A percentile compares a stretch with the other conserved stretches of the same genome.
Conservation (phyloP, 2,888 invertebrate species). For the Ectobius pallidus region DNA sequence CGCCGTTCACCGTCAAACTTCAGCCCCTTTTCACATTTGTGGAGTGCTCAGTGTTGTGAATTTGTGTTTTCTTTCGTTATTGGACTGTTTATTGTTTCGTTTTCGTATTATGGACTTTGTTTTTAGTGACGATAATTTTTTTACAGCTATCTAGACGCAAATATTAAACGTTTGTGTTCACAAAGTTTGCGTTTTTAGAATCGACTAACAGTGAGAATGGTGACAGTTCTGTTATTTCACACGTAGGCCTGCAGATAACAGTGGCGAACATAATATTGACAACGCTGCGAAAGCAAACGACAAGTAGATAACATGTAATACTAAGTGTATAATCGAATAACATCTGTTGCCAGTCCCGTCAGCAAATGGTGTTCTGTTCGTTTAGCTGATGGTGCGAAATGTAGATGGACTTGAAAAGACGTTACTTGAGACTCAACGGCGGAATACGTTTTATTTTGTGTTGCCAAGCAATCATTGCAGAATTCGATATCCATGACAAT, state of each 20-base stretch:
- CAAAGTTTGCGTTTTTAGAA: no score
- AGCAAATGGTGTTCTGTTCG: not conserved
- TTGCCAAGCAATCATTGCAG: no score
- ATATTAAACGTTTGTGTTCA: no score
- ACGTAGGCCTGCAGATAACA: no score
- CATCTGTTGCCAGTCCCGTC: not conserved
- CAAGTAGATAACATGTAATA: not conserved
- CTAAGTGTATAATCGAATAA: not conserved
- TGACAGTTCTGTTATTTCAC: no score
- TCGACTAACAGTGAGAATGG: no score
- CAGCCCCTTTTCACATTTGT: not conserved
- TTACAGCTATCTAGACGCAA: no score
- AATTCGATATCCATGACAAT: no score
- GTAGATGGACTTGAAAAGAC: not conserved
- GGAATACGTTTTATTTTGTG: no score
- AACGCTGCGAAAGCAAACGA: no score
- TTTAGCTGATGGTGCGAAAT: not conserved
- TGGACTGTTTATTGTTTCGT: not conserved
- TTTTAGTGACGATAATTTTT: not conserved
- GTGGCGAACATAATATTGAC: no score
- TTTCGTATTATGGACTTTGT: not conserved
- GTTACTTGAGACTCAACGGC: not conserved
- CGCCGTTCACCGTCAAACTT: not conserved
- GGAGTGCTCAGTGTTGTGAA: slow-evolving; percentile 3
- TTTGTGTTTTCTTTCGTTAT: not conserved